Evolutionary conservation across 2,113 vertebrate species (phyloP), one percentile per base, ranked within the genome.

Genomic region (Lophochroa leadbeateri): DNA sequence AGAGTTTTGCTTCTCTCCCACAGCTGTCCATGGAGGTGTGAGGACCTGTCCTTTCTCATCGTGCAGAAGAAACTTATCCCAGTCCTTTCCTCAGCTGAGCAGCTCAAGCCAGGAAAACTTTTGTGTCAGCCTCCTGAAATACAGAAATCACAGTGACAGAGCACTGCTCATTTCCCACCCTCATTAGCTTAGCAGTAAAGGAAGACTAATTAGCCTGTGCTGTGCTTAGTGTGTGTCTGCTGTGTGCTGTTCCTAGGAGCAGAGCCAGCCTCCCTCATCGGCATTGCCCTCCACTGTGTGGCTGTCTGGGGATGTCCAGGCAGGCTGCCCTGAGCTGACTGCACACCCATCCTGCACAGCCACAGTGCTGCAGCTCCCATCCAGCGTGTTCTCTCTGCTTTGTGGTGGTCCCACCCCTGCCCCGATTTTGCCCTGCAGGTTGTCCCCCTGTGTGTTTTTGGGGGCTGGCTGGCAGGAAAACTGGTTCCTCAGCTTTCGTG

Each of bases 121-220:
- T 10, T 33, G 2, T 3, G 2, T 43, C 29, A 28, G 43, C 74
- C 0, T 2, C 16, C 69, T 53, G 82, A 20, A 58, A 61, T 13
- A 82, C 78, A 87, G 92, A 67, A 85, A 94, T 88, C 74, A 31
- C 50, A 2, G 41, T 17, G 64, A 58, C 85, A 46, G 47, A 6
- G 37, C 61, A 3, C 37, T 0, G 46, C 82, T 52, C 1, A 0
- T n/a, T 92, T 91, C 90, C 95, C 90, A 84, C n/a, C 71, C 92
- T 95, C 80, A 74, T 96, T 94, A 95, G 87, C 79, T 37, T n/a
- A 10, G 63, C 74, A 50, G 89, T 37, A 68, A 85, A 37, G 68
- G 79, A 72, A 55, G 75, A 41, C 88, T 94, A 89, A 94, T 95
- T 90, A 96, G 94, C 79, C 52, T 2, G 70, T 33, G 88, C 82